phyloP scores from a whole-genome alignment of 2,888 invertebrate species.

The Epirrhoe alternata region DNA sequence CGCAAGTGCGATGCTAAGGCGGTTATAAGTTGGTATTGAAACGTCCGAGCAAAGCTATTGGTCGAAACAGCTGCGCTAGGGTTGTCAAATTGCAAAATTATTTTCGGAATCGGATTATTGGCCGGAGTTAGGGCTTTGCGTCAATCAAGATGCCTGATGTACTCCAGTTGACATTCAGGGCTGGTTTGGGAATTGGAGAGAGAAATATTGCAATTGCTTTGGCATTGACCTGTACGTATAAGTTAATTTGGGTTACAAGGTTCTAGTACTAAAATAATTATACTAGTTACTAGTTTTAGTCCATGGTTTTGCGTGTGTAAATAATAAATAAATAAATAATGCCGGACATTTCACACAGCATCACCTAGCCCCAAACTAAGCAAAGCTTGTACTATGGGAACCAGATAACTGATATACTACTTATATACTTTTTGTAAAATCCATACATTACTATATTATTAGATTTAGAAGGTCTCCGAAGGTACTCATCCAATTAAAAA shows the following conservation, averaged over 20 bases:
- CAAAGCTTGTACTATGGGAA: too few relatives aligned
- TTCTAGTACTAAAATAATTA: background rate
- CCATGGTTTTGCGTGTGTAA: too few relatives aligned
- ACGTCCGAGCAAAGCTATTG: constrained; percentile 77
- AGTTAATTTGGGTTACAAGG: background rate
- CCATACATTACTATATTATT: too few relatives aligned
- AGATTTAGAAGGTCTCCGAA: too few relatives aligned
- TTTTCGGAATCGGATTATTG: constrained; percentile 76
- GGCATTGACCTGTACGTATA: background rate
- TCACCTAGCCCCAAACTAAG: too few relatives aligned
- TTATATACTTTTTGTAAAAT: too few relatives aligned
- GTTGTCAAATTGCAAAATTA: constrained; percentile 79
- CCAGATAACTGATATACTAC: too few relatives aligned
- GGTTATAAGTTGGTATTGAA: constrained; percentile 33
- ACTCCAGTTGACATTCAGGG: constrained; percentile 35
- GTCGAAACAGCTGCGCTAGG: constrained; percentile 78
- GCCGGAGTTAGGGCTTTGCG: constrained; percentile 66
- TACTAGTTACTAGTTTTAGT: too few relatives aligned
- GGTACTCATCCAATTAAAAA: too few relatives aligned
- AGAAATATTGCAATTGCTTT: background rate
- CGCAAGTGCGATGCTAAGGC: constrained; percentile 13
- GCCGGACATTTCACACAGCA: too few relatives aligned
- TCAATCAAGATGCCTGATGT: constrained; percentile 48
- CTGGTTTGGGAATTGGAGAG: constrained; percentile 12
- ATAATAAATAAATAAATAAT: too few relatives aligned